Conservation (phyloP, 1,140 invertebrate species). For the Steinernema khuongi region DNA sequence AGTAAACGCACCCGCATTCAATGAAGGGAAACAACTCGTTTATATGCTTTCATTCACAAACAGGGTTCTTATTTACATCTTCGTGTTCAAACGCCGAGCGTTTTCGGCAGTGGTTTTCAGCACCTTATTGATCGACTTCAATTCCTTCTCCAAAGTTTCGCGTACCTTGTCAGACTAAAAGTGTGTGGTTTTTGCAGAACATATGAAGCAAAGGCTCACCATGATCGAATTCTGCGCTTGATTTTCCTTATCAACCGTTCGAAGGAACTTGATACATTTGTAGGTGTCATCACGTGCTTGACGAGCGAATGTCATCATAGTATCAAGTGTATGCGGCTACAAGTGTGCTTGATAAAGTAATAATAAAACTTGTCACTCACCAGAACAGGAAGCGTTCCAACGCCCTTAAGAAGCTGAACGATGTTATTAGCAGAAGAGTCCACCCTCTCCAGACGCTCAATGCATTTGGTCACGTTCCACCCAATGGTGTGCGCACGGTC, state of each 20-base stretch:
- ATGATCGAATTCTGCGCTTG: background rate
- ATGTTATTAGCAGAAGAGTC: background rate
- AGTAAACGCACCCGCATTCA: no score
- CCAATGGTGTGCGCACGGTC: background rate
- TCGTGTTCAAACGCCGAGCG: background rate
- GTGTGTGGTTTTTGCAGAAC: background rate
- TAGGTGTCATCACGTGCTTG: background rate
- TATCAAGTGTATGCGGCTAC: background rate
- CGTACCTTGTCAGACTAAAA: constrained; percentile 8
- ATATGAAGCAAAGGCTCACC: background rate
- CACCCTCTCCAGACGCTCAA: background rate
- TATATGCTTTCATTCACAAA: no score
- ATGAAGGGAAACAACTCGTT: no score
- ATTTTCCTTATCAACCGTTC: background rate
- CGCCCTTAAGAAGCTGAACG: background rate
- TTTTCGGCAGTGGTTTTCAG: background rate
- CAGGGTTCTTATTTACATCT: no score
- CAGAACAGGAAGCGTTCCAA: background rate
- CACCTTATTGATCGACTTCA: background rate
- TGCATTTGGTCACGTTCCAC: background rate
- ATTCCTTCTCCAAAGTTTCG: background rate
- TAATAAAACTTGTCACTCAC: background rate
- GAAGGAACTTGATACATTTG: background rate
- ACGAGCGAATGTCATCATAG: background rate
- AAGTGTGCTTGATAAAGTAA: background rate